Conservation (phyloP, 2,888 invertebrate species). For the Drosophila dives region DNA sequence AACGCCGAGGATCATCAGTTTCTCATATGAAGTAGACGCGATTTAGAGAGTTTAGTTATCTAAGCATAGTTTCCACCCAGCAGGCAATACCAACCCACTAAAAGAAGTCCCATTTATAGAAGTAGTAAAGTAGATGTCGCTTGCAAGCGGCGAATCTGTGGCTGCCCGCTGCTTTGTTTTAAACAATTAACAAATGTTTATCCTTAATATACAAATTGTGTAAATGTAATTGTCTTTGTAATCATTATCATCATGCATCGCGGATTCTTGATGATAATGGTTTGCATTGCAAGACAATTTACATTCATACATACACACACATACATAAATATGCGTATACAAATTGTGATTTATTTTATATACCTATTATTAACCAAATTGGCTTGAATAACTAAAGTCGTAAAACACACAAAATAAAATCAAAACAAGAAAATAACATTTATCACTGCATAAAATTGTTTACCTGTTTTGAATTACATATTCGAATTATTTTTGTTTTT, state of each 20-base stretch:
- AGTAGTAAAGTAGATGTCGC: slow-evolving; percentile 35
- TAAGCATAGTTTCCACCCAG: slow-evolving; percentile 35
- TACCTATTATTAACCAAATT: slow-evolving; percentile 66
- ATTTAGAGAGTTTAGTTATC: slow-evolving; percentile 45
- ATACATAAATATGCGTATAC: slow-evolving; percentile 68
- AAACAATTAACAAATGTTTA: slow-evolving; percentile 77
- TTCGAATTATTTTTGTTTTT: slow-evolving; percentile 33
- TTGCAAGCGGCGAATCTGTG: slow-evolving; percentile 52
- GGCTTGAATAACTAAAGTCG: slow-evolving; percentile 57
- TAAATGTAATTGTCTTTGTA: slow-evolving; percentile 52
- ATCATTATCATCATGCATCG: slow-evolving; percentile 37
- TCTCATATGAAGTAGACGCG: slow-evolving; percentile 62
- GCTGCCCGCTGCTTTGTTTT: slow-evolving; percentile 74
- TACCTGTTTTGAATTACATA: slow-evolving; percentile 54
- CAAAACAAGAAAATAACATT: slow-evolving; percentile 29
- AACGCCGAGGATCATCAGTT: slow-evolving; percentile 60
- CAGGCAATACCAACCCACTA: slow-evolving; percentile 24
- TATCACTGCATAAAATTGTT: slow-evolving; percentile 47
- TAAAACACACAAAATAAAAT: slow-evolving; percentile 43
- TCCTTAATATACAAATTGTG: slow-evolving; percentile 56
- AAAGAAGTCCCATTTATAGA: slow-evolving; percentile 14
- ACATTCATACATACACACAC: slow-evolving; percentile 35
- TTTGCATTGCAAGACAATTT: slow-evolving; percentile 32
- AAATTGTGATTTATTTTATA: slow-evolving; percentile 81
- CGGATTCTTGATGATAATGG: slow-evolving; percentile 43